Base-by-base conservation (phyloP, 2,888 invertebrate genomes). In the Chesias legatella region DNA sequence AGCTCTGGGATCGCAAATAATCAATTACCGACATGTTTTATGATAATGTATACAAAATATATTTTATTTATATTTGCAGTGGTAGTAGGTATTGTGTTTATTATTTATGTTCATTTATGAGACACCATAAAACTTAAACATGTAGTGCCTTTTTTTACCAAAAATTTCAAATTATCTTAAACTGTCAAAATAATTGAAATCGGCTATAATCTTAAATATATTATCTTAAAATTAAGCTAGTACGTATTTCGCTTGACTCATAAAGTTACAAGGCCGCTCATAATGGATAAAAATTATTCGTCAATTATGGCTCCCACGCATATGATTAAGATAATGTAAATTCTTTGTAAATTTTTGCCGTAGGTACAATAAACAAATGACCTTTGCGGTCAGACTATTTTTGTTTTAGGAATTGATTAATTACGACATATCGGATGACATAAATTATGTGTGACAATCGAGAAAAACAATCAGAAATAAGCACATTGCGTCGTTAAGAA, bases 231-330 rank as follows among this genome's bases (percentile, higher is more conserved):
- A n/a, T n/a, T n/a, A n/a, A n/a, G 52, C 46, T 49, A 38, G 23
- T 44, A 55, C 54, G 54, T 63, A 57, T 60, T 51, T 55, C 53
- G 31, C 39, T 53, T 56, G 53, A 60, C 42, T 62, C 55, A 58
- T 44, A 17, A 46, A 48, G 33, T 40, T 39, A 44, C 60, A 59
- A 63, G 60, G 60, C 51, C 61, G 55, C 50, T 20, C 47, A 51
- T 67, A 63, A 65, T 64, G 55, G 54, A 58, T 53, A 33, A 43
- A 53, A 48, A 59, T 61, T 60, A 61, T 63, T 56, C 44, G 52
- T 51, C 44, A 45, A 43, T 41, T 49, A 53, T 35, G 41, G 51
- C 65, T 58, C 67, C 63, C 61, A 69, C 65, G 58, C 63, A 55
- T 53, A 55, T 57, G 54, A 61, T 59, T 58, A 52, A 53, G 49